A percentile compares a stretch with the other conserved stretches of the same genome.
phyloP scores from a whole-genome alignment of 2,797 vertebrate species.

The Thaleichthys pacificus region DNA sequence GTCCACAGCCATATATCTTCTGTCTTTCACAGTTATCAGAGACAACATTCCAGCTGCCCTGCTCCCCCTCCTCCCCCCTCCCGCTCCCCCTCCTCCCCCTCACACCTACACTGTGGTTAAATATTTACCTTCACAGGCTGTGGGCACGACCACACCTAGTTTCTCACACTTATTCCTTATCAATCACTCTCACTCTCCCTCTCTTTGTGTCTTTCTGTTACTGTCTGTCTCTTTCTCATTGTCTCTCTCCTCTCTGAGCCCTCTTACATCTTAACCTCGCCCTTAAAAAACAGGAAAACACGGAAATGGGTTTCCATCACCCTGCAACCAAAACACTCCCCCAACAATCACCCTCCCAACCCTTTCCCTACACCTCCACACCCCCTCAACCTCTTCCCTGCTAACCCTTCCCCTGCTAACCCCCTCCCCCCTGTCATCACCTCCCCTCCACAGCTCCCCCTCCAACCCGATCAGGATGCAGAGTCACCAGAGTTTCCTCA shows the following conservation, averaged over 20 bases:
- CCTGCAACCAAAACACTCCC: no score
- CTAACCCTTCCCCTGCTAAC: no score
- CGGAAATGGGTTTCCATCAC: conserved; percentile 51
- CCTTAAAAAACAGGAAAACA: conserved; percentile 68
- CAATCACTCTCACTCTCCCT: neutral
- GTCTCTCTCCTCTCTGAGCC: neutral
- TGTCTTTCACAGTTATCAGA: conserved; percentile 29
- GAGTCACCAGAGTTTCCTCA: conserved; percentile 55
- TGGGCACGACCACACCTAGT: conserved; percentile 15
- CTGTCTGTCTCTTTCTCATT: neutral
- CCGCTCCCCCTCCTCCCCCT: conserved; percentile 15
- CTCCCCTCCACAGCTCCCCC: conserved; percentile 12
- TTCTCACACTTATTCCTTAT: neutral
- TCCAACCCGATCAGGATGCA: conserved; percentile 58
- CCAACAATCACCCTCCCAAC: no score
- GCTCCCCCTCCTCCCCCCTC: neutral
- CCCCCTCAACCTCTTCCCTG: neutral
- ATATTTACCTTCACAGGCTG: conserved; percentile 51
- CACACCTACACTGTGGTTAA: conserved; percentile 41
- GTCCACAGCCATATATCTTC: conserved; percentile 30
- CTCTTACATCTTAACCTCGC: neutral
- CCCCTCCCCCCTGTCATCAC: no score
- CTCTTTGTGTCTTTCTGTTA: neutral
- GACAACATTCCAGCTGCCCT: conserved; percentile 8
- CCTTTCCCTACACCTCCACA: conserved; percentile 9